Base-by-base conservation (phyloP, 2,797 vertebrate genomes). In the Fundulus diaphanus region DNA sequence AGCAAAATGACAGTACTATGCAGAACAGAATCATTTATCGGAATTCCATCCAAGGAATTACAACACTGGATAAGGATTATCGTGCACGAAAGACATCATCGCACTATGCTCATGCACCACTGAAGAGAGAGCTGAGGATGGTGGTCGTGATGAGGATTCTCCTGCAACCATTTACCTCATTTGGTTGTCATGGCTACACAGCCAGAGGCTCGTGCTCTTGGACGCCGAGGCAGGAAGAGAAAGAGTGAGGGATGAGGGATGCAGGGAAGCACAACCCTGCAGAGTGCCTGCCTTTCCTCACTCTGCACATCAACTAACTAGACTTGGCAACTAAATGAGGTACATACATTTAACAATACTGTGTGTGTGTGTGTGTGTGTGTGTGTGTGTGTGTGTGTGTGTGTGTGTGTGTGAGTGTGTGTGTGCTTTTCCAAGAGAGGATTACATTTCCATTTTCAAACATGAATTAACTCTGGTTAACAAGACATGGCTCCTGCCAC, bases 171-270 rank as follows among this genome's bases (percentile, higher is more conserved):
- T 94, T 94, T 91, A 94, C 94, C 91, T 95, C 93, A 93, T 94
- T 92, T 87, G 87, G 95, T 96, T 94, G 93, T 86, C 95, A 96
- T 94, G 94, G 93, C 81, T 90, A 96, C 95, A 94, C 92, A 92
- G 93, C 95, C 89, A 76, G 93, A 93, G 93, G 94, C 92, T 90
- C 27, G 87, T 83, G 87, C 92, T 90, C 88, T 93, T 87, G 91
- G 94, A 94, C 79, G 88, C 74, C 71, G 88, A 93, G 89, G 92
- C 91, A 81, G 92, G 87, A 92, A 82, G 73, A 70, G 67, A 72
- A 84, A 86, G 82, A 86, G 86, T 54, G 87, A 92, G 90, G 84
- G 90, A 87, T 52, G 86, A 91, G 90, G 82, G 89, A 87, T 86
- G 85, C 77, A 88, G 87, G 87, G 83, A 91, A 91, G 89, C 85